A percentile compares a stretch with the other conserved stretches of the same genome.
Conservation (phyloP, 2,888 invertebrate species). For the Plusia festucae region DNA sequence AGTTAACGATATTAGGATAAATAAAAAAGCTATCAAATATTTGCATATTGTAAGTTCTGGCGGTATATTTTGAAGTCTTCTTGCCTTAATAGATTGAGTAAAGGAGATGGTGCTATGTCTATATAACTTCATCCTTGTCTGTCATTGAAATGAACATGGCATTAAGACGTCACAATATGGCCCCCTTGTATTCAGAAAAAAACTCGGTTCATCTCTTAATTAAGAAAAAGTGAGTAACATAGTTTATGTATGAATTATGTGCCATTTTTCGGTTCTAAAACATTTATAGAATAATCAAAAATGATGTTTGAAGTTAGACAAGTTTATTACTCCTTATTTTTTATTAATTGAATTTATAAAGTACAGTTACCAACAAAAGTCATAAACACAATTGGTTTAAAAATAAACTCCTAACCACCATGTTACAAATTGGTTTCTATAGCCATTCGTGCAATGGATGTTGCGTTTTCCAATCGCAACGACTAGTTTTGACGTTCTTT, state of each 20-base stretch:
- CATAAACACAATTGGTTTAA: too few species aligned
- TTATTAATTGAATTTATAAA: constrained; percentile 8
- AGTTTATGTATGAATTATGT: constrained; percentile 39
- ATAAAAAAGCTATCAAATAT: not conserved
- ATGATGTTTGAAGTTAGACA: constrained; percentile 10
- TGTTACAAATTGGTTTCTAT: too few species aligned
- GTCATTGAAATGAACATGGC: not conserved
- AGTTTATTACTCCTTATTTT: constrained; percentile 6
- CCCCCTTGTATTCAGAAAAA: not conserved
- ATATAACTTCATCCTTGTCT: not conserved
- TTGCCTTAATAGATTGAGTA: not conserved
- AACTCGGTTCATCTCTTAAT: constrained; percentile 20
- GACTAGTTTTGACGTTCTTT: too few species aligned
- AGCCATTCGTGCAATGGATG: too few species aligned
- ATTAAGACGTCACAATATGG: not conserved
- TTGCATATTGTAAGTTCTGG: not conserved
- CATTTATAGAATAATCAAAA: constrained; percentile 7
- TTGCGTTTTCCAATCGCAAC: too few species aligned
- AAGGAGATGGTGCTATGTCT: constrained; percentile 1
- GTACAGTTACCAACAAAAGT: too few species aligned
- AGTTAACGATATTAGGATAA: too few species aligned
- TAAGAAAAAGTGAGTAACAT: constrained; percentile 23
- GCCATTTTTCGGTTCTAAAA: constrained; percentile 51
- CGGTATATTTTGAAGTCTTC: not conserved
- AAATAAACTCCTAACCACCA: too few species aligned